Evolutionary conservation across 2,113 vertebrate species (phyloP).

Genomic region (Microtus pennsylvanicus): DNA sequence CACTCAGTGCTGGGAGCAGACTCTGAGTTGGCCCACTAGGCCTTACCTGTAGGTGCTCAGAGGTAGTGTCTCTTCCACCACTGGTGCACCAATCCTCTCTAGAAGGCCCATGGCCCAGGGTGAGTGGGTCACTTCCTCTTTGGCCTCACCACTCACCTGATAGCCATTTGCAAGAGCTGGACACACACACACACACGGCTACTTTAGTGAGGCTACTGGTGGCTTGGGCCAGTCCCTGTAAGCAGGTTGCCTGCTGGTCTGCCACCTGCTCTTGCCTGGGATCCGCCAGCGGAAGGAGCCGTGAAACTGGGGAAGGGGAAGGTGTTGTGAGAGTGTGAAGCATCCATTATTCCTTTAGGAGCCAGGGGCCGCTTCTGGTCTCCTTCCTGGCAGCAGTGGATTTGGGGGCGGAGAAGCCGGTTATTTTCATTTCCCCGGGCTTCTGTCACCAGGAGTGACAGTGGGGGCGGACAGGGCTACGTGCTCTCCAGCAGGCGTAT

Average conservation of each 20-base stretch:
- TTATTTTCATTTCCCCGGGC: conserved; percentile 84
- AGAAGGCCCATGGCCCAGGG: not conserved
- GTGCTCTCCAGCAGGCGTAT: conserved; percentile 90
- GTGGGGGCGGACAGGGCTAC: conserved; percentile 85
- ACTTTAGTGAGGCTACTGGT: conserved; percentile 70
- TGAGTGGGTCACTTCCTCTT: not conserved
- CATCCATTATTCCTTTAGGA: conserved; percentile 83
- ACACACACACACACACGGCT: not conserved
- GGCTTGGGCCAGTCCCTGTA: conserved; percentile 41
- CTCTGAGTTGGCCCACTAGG: not conserved
- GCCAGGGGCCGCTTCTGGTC: conserved; percentile 78
- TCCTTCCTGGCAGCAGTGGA: conserved; percentile 78
- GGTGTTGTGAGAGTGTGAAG: conserved; percentile 79
- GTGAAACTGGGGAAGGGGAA: conserved; percentile 20
- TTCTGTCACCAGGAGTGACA: conserved; percentile 66
- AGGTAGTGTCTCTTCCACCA: not conserved
- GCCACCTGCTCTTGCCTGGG: conserved; percentile 60
- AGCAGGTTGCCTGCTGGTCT: conserved; percentile 64
- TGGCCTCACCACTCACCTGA: not conserved
- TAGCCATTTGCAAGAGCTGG: not conserved
- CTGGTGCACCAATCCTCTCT: not conserved
- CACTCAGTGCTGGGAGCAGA: not conserved
- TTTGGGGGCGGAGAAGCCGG: conserved; percentile 69
- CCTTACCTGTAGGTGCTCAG: not conserved
- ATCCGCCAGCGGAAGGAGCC: not conserved